Evolutionary conservation across 2,888 invertebrate genomes (phyloP).

Genomic region (Rhamnusium bicolor): DNA sequence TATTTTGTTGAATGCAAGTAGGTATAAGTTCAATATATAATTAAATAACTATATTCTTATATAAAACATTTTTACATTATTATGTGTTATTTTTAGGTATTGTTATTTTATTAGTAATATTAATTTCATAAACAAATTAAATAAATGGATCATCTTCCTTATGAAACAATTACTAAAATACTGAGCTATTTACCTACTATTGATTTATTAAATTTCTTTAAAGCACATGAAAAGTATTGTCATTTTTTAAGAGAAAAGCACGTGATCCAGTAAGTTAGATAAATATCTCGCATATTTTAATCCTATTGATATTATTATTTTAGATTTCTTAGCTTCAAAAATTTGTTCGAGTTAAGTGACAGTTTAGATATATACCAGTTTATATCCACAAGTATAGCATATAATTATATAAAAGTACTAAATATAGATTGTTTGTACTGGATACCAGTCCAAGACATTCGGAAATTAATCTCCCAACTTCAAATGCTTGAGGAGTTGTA

Average conservation of each 20-base stretch:
- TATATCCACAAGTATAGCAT: background rate
- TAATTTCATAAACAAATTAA: background rate
- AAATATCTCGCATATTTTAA: background rate
- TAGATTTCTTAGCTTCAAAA: background rate
- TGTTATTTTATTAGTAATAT: background rate
- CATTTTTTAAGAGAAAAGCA: background rate
- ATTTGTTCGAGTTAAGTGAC: background rate
- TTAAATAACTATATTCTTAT: too few relatives aligned
- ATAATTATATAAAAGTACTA: slow-evolving; percentile 10
- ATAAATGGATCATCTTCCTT: slow-evolving; percentile 13
- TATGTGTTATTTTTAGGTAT: too few relatives aligned
- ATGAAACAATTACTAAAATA: slow-evolving; percentile 11
- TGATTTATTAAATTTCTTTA: slow-evolving; percentile 8
- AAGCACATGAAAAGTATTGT: background rate
- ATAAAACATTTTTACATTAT: too few relatives aligned
- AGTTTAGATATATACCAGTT: background rate
- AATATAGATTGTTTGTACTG: slow-evolving; percentile 11
- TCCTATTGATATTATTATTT: background rate
- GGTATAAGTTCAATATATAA: too few relatives aligned
- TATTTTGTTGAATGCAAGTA: background rate
- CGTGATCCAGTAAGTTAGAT: slow-evolving; percentile 15
- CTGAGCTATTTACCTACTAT: slow-evolving; percentile 13
- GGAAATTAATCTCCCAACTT: slow-evolving; percentile 4
- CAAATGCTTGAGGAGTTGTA: slow-evolving; percentile 8
- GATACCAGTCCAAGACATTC: slow-evolving; percentile 16